Evolutionary conservation across 2,888 invertebrate genomes (phyloP), one percentile per base, ranked within the genome.

Genomic region (Drosophila putrida): DNA sequence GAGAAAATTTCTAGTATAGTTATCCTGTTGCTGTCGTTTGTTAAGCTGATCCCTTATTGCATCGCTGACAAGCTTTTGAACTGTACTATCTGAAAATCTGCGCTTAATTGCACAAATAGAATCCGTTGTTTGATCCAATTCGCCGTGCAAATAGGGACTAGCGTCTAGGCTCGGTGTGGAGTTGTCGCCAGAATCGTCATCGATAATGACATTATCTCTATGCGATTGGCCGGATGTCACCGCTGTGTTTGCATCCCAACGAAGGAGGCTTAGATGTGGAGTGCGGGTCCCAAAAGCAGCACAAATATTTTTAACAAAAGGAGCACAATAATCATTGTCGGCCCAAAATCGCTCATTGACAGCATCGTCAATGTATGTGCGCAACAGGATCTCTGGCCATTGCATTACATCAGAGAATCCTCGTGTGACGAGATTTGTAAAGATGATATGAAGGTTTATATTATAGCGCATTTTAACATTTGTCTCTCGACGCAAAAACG

Each of bases 361-460:
- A 0, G 98, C 97, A 93, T 99, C 99, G 90, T 99, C 99, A 67
- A 98, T 95, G 91, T 98, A 99, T 0, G 97, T 94, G 95, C 97
- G 97, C 1, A 98, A 95, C 93, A 98, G 98, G 60, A 95, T 94
- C 90, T 98, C 98, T 0, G 98, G 98, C 99, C 98, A 99, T 82
- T 95, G 95, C 71, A 94, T 95, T 78, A 96, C 96, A 41, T 98
- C 97, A 50, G 94, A 93, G 91, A 96, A 98, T 0, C 97, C 97
- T 77, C 96, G 94, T 89, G 96, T 95, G 57, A 98, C 92, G 86
- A 98, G 94, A 93, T 98, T 98, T 68, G 97, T 95, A 4, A 97
- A 96, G 46, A 98, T 92, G 31, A 97, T 96, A 77, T 97, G 96
- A 41, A 97, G 95, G 44, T 96, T 93, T 0, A 96, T 95, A 91